A percentile compares a stretch with the other conserved stretches of the same genome.
phyloP scores from a whole-genome alignment of 1,140 invertebrate genomes.

The Chlorops oryzae region DNA sequence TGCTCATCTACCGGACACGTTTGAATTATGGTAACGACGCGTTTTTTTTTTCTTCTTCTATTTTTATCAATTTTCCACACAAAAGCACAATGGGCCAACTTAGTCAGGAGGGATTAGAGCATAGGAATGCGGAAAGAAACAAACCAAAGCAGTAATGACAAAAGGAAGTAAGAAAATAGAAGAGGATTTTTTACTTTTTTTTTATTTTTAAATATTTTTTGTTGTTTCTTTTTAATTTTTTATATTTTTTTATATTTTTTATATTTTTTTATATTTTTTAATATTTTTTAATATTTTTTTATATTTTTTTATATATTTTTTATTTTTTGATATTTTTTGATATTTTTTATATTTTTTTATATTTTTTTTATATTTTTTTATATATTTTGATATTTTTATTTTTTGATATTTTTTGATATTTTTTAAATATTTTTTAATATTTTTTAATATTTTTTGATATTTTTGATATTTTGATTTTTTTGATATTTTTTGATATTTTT shows the following conservation, averaged over 20 bases:
- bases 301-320: background rate
- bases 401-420: conserved; percentile 1
- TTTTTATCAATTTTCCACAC: too few species aligned
- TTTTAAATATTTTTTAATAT: background rate
- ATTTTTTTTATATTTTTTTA: background rate
- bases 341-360: background rate
- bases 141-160: too few species aligned
- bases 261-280: background rate
- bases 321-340: background rate
- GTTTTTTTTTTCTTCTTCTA: too few species aligned
- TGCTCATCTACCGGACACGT: too few species aligned
- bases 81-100: too few species aligned
- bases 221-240: background rate
- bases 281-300: conserved; percentile 1
- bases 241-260: background rate
- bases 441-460: too few species aligned
- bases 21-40: too few species aligned
- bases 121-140: background rate
- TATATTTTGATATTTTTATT: conserved; percentile 1
- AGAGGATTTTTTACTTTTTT: background rate
- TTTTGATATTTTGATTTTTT: too few species aligned
- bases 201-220: background rate
- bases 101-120: background rate
- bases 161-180: conserved; percentile 2
- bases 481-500: too few species aligned